Conservation (phyloP, 2,113 vertebrate species). For the Phyllopteryx taeniolatus region DNA sequence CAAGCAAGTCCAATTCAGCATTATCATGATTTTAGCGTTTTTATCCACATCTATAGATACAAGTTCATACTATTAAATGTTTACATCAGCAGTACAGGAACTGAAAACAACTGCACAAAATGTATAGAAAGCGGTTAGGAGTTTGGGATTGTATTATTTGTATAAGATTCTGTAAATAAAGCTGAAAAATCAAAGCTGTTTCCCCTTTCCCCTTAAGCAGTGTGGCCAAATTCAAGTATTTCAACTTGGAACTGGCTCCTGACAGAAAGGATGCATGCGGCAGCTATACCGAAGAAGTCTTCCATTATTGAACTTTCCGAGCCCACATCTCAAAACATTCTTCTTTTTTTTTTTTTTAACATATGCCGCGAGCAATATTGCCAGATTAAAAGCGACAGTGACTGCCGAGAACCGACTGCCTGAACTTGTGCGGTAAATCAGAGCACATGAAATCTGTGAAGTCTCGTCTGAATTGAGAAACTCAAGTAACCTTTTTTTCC, state of each 20-base stretch:
- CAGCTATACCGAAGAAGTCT: not conserved
- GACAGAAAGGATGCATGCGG: not conserved
- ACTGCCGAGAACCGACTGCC: not conserved
- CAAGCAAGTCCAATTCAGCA: too few relatives aligned
- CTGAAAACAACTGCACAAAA: too few relatives aligned
- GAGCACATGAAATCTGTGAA: not conserved
- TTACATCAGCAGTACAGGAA: too few relatives aligned
- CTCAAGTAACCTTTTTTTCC: not conserved
- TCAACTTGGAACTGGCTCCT: not conserved
- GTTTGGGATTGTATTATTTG: too few relatives aligned
- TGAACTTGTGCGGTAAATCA: not conserved
- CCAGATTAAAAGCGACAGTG: not conserved
- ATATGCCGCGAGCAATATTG: conserved; percentile 1
- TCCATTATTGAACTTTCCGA: not conserved
- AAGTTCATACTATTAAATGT: too few relatives aligned
- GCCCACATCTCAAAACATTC: not conserved
- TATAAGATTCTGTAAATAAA: too few relatives aligned
- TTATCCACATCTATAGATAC: too few relatives aligned
- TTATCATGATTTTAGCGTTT: too few relatives aligned
- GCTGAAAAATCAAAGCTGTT: too few relatives aligned
- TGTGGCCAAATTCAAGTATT: not conserved
- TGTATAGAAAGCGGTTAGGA: too few relatives aligned
- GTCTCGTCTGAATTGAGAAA: not conserved
- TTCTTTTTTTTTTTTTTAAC: not conserved
- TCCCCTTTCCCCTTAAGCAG: too few relatives aligned